These are phyloP conservation scores for Ianthella basta DNA, from an alignment of 37 sponge, comb jelly and placozoan species.

Conservation along the genomic window DNA sequence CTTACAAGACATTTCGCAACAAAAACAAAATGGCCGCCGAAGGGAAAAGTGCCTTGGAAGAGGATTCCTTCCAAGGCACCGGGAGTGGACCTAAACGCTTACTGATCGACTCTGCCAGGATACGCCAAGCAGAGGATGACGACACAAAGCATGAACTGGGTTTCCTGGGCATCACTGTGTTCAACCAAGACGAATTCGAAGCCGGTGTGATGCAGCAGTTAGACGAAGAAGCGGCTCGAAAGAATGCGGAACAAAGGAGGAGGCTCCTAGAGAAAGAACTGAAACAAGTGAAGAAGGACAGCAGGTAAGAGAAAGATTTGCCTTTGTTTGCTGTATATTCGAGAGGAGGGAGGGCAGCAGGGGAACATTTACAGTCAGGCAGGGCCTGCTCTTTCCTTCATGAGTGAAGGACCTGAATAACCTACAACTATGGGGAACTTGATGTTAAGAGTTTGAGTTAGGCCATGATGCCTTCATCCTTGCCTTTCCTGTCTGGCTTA, in stretches of 20 bases:
- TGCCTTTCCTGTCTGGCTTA: neutral
- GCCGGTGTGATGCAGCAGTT: slow-evolving; percentile 84
- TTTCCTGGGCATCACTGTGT: slow-evolving; percentile 86
- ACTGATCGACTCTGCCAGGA: slow-evolving; percentile 9
- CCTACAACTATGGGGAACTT: too few species aligned
- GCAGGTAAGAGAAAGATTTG: slow-evolving; percentile 31
- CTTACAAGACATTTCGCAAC: neutral
- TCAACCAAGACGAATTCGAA: slow-evolving; percentile 86
- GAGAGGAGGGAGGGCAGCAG: too few species aligned
- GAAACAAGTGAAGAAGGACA: slow-evolving; percentile 40
- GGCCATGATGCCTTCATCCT: too few species aligned
- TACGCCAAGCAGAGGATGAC: slow-evolving; percentile 9
- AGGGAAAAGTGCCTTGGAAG: neutral
- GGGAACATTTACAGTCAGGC: too few species aligned
- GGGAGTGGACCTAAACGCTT: neutral
- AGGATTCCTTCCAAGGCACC: neutral
- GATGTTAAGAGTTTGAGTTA: too few species aligned
- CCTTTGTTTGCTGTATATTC: too few species aligned
- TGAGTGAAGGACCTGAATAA: too few species aligned
- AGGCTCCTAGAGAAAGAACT: slow-evolving; percentile 67
- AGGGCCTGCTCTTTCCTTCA: too few species aligned
- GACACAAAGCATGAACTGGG: slow-evolving; percentile 59
- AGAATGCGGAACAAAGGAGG: slow-evolving; percentile 52
- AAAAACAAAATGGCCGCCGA: neutral
- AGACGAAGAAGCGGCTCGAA: slow-evolving; percentile 60